Evolutionary conservation across 2,888 invertebrate species (phyloP), one percentile per base, ranked within the genome.

Genomic region (Antheraea yamamai): DNA sequence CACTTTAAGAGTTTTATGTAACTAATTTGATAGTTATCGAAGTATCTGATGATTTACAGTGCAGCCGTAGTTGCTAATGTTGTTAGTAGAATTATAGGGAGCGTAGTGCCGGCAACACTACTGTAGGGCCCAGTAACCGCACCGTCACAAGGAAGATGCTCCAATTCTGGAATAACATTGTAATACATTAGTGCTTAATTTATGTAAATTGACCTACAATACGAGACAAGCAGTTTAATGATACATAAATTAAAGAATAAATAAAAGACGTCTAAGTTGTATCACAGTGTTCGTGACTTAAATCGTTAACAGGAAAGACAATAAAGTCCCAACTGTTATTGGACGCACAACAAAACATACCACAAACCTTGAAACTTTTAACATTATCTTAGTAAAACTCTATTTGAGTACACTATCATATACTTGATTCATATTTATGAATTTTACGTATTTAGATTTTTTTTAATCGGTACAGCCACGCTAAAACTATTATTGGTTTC

Each of bases 41-140:
- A 16, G 51, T 73, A 73, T 77, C 12, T 76, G 35, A 55, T 35
- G 75, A 77, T 84, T 92, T 94, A 95, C 83, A 95, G 83, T n/a
- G 94, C 91, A 14, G 89, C 86, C 1, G 94, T 91, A n/a, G 91
- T 93, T 4, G 94, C 94, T 1, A 95, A 87, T 1, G 94, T 89
- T 12, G 92, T 94, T 12, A 95, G 87, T 73, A 95, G 81, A 64
- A 93, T 84, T 71, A 94, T 84, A 0, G 95, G 94, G 26, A 94
- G 83, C 14, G 91, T 91, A 0, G 94, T 93, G 23, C 92, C 93
- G 0, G 94, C 95, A 0, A 94, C 92, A 80, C 95, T 95, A 84
- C 95, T 95, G 81, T 95, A 94, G 0, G 94, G 95, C 0, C 95
- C 95, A 0, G 95, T 95, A 6, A 95, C 95, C 2, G 95, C 95